phyloP scores from a whole-genome alignment of 2,797 vertebrate genomes.

The Urosaurus nigricauda region DNA sequence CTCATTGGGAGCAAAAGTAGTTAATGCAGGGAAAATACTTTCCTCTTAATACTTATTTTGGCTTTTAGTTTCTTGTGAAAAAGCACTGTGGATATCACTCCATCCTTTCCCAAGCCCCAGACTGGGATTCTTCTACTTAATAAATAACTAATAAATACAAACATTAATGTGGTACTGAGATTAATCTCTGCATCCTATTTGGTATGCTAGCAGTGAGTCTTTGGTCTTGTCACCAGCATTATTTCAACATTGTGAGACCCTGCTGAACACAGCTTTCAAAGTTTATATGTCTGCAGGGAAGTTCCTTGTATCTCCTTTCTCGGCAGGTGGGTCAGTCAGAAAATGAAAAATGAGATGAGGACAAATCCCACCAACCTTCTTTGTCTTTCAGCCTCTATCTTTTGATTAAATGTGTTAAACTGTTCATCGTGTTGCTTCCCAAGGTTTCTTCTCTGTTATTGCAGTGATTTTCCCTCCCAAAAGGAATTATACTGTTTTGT shows the following conservation, averaged over 20 bases:
- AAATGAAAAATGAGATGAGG: constrained; percentile 58
- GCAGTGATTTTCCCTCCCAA: constrained; percentile 39
- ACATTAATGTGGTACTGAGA: constrained; percentile 37
- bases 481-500: constrained; percentile 73
- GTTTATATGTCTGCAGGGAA: constrained; percentile 61
- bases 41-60: not conserved
- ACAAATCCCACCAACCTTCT: constrained; percentile 43
- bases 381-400: constrained; percentile 61
- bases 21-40: no score
- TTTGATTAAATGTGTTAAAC: constrained; percentile 72
- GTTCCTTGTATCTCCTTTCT: constrained; percentile 51
- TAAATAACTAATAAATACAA: constrained; percentile 26
- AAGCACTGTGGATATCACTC: not conserved
- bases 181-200: constrained; percentile 30
- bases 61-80: not conserved
- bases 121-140: not conserved
- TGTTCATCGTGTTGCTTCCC: constrained; percentile 68
- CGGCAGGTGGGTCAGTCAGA: constrained; percentile 64
- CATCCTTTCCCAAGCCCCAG: not conserved
- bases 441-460: constrained; percentile 70
- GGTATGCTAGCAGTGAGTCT: constrained; percentile 20
- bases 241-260: constrained; percentile 43
- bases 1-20: not conserved
- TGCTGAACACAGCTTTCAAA: constrained; percentile 53
- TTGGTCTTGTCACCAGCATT: constrained; percentile 46